Conservation (phyloP, 2,797 vertebrate genomes). For the Enteromius fasciolatus region DNA sequence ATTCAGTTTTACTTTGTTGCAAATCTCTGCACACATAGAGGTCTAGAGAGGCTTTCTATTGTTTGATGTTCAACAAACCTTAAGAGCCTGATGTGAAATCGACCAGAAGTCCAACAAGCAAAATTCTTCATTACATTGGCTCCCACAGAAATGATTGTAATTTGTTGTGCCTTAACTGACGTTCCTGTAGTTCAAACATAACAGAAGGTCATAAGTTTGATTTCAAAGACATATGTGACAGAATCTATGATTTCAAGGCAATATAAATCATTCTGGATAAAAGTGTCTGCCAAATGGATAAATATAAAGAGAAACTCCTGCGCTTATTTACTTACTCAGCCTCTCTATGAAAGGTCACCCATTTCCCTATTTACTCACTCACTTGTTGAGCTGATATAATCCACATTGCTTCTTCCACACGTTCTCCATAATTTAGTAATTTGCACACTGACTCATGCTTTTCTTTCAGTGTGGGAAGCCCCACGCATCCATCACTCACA, state of each 20-base stretch:
- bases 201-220: neutral
- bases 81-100: neutral
- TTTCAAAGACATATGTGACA: neutral
- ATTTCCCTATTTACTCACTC: constrained; percentile 8
- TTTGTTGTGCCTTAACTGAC: neutral
- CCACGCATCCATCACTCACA: constrained; percentile 47
- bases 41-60: neutral
- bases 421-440: constrained; percentile 23
- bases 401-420: constrained; percentile 28
- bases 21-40: neutral
- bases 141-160: neutral
- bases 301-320: neutral
- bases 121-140: neutral
- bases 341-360: neutral
- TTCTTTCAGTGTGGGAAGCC: constrained; percentile 44
- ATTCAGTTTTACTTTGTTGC: neutral
- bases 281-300: neutral
- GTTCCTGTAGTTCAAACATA: neutral
- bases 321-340: neutral
- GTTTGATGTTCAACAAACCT: neutral
- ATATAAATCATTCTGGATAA: neutral
- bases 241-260: neutral
- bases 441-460: constrained; percentile 36
- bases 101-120: neutral
- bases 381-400: constrained; percentile 33